Evolutionary conservation across 1,140 invertebrate genomes (phyloP).

Genomic region (Drosophila erecta): DNA sequence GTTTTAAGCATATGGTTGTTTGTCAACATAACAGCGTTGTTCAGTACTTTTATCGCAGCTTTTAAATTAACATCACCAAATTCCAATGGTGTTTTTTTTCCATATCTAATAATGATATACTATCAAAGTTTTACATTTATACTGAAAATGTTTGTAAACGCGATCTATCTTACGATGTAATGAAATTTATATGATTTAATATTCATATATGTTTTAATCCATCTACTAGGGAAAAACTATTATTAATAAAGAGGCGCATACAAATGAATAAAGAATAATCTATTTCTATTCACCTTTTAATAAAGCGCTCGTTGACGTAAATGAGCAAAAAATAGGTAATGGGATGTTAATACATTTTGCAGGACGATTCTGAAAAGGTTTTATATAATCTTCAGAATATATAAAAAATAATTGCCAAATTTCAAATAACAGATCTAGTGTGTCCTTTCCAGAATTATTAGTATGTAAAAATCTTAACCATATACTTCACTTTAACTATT

Average conservation of each 20-base stretch:
- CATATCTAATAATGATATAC: neutral
- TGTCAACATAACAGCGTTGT: neutral
- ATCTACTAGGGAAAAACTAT: neutral
- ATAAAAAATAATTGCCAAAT: too few relatives aligned
- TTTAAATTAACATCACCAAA: neutral
- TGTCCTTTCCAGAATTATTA: slow-evolving; percentile 11
- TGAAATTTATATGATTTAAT: neutral
- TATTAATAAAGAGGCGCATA: neutral
- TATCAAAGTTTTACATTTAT: neutral
- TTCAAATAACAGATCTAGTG: neutral
- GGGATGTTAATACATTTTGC: neutral
- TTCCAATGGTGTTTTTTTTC: neutral
- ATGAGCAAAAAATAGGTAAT: neutral
- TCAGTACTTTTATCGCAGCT: neutral
- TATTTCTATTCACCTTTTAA: neutral
- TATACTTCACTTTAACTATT: neutral
- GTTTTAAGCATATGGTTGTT: neutral
- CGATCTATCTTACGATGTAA: neutral
- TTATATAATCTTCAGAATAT: neutral
- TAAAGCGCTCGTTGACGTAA: neutral
- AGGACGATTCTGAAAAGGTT: neutral
- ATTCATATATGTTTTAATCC: neutral
- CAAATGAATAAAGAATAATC: neutral
- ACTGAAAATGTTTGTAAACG: neutral
- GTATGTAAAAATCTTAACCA: neutral